A percentile compares a stretch with the other conserved stretches of the same genome.
Conservation (phyloP, 2,888 invertebrate genomes). For the Spilarctia lutea region DNA sequence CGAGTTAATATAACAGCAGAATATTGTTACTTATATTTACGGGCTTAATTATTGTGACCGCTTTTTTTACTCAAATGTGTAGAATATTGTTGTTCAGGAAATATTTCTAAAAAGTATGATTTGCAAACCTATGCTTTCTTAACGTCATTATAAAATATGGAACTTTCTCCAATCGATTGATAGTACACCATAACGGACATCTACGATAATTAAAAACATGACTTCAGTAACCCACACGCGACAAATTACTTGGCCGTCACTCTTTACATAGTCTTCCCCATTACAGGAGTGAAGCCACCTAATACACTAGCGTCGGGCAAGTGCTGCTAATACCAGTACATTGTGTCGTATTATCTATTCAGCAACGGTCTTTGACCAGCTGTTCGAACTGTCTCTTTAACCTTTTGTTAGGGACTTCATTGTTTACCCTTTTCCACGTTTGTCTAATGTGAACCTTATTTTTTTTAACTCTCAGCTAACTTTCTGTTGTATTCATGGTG, state of each 20-base stretch:
- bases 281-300: constrained; percentile 3
- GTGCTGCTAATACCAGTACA: constrained; percentile 1
- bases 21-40: neutral
- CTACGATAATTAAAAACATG: neutral
- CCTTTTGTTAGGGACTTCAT: neutral
- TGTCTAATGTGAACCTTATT: neutral
- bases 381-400: neutral
- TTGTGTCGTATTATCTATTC: constrained; percentile 5
- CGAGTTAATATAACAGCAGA: neutral
- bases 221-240: neutral
- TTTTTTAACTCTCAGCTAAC: neutral
- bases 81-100: neutral
- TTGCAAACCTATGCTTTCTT: neutral
- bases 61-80: neutral
- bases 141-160: neutral
- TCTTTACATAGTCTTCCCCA: neutral
- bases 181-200: neutral
- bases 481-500: neutral
- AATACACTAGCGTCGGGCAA: neutral
- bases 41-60: neutral
- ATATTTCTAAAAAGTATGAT: neutral
- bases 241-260: neutral
- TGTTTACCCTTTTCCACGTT: neutral
- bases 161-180: neutral
- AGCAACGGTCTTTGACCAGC: constrained; percentile 9